phyloP scores from a whole-genome alignment of 1,140 invertebrate species.

The Manduca sexta region DNA sequence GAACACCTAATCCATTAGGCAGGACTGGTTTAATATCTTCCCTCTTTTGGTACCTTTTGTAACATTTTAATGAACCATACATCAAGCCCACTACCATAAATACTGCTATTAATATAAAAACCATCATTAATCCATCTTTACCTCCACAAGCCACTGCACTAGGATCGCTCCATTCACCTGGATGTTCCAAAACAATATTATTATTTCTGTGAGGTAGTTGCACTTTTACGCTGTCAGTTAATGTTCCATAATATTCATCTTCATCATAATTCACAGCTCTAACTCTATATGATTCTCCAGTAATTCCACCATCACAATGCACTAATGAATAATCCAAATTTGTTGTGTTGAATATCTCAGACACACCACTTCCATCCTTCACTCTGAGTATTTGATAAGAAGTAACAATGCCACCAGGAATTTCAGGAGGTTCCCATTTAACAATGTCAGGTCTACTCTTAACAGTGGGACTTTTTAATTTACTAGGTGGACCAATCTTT shows the following conservation, averaged over 20 bases:
- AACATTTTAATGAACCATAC: conserved; percentile 51
- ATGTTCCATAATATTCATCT: conserved; percentile 50
- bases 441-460: conserved; percentile 44
- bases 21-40: conserved; percentile 66
- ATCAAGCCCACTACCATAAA: conserved; percentile 41
- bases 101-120: conserved; percentile 43
- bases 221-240: conserved; percentile 32
- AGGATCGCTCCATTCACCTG: conserved; percentile 68
- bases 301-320: conserved; percentile 45
- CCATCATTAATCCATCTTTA: conserved; percentile 43
- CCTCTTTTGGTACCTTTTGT: conserved; percentile 63
- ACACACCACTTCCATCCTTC: conserved; percentile 43
- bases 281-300: conserved; percentile 50
- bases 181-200: conserved; percentile 27
- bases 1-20: conserved; percentile 53
- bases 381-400: conserved; percentile 74
- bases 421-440: conserved; percentile 71
- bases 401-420: conserved; percentile 77
- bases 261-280: conserved; percentile 64
- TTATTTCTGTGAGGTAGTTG: conserved; percentile 20
- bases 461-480: conserved; percentile 65
- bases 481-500: conserved; percentile 76
- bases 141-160: conserved; percentile 40
- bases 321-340: conserved; percentile 31
- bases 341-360: conserved; percentile 54